phyloP scores from a whole-genome alignment of 1,140 invertebrate species.

The Plodia interpunctella region DNA sequence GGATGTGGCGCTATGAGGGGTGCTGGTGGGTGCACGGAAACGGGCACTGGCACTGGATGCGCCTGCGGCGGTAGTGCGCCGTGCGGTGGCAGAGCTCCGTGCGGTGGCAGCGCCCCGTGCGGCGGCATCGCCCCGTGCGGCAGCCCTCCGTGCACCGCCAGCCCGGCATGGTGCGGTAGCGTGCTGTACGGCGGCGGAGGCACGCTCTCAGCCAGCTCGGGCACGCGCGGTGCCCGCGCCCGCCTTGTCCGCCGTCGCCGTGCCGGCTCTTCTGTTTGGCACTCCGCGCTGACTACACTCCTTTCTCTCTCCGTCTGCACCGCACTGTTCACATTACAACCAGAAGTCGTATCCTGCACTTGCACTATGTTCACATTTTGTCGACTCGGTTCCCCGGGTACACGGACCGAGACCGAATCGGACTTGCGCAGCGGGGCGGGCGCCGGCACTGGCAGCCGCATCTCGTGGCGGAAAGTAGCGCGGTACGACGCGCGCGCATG shows the following conservation, averaged over 20 bases:
- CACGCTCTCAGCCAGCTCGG: conserved; percentile 49
- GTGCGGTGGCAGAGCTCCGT: conserved; percentile 18
- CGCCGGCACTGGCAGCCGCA: conserved; percentile 75
- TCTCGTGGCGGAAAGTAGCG: conserved; percentile 55
- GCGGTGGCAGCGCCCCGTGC: conserved; percentile 14
- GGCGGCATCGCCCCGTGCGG: conserved; percentile 32
- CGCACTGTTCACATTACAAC: conserved; percentile 61
- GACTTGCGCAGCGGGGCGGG: conserved; percentile 61
- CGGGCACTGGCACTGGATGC: conserved; percentile 33
- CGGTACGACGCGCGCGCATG: conserved; percentile 69
- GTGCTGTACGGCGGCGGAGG: conserved; percentile 74
- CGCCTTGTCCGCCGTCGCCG: conserved; percentile 50
- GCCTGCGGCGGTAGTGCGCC: conserved; percentile 27
- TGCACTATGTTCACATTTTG: conserved; percentile 66
- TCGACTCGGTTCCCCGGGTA: conserved; percentile 59
- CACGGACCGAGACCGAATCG: conserved; percentile 66
- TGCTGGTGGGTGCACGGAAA: conserved; percentile 35
- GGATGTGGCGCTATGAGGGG: conserved; percentile 50
- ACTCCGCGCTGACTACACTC: conserved; percentile 65
- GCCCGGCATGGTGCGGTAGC: conserved; percentile 48
- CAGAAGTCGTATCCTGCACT: conserved; percentile 50
- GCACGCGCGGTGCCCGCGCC: conserved; percentile 42
- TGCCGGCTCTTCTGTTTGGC: conserved; percentile 68
- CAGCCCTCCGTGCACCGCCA: conserved; percentile 49
- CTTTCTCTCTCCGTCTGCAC: conserved; percentile 62